Percentiles rank a stretch among this genome's conserved stretches.
phyloP scores from a whole-genome alignment of 1,140 invertebrate genomes.

The Leptestheria dahalacensis region DNA sequence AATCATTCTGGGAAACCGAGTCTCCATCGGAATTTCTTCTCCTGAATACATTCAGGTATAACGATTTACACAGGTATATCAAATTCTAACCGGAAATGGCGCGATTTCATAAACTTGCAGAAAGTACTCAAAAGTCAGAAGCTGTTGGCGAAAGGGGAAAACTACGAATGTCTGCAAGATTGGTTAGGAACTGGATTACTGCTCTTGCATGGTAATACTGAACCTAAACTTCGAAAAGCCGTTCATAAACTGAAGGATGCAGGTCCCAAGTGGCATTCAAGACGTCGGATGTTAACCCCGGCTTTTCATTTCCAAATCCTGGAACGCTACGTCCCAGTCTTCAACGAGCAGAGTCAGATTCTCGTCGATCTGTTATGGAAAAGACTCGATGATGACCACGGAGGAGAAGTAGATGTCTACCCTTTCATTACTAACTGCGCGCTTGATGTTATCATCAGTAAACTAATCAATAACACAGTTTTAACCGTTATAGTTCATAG shows the following conservation, averaged over 20 bases:
- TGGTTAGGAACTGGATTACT: conserved; percentile 34
- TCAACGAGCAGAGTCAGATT: conserved; percentile 50
- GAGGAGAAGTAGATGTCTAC: conserved; percentile 29
- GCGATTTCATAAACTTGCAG: too few species aligned
- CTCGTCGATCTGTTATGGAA: conserved; percentile 45
- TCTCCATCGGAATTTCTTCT: neutral
- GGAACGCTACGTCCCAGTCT: conserved; percentile 39
- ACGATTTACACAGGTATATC: too few species aligned
- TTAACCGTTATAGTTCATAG: too few species aligned
- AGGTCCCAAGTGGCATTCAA: conserved; percentile 34
- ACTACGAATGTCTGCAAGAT: conserved; percentile 34
- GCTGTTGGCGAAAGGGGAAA: conserved; percentile 29
- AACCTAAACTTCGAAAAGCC: too few species aligned
- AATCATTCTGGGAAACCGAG: neutral
- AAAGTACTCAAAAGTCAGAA: neutral
- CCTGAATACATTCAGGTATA: neutral
- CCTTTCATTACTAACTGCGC: conserved; percentile 37
- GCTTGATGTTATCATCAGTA: conserved; percentile 51
- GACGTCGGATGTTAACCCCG: conserved; percentile 43
- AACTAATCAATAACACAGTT: too few species aligned
- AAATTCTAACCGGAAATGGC: too few species aligned
- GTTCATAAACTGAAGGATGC: conserved; percentile 21
- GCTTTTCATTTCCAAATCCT: conserved; percentile 48
- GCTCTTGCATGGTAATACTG: too few species aligned
- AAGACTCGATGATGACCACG: conserved; percentile 32